Percentiles rank a stretch among this genome's conserved stretches.
phyloP scores from a whole-genome alignment of 1,140 invertebrate genomes.

The Lineus longissimus region DNA sequence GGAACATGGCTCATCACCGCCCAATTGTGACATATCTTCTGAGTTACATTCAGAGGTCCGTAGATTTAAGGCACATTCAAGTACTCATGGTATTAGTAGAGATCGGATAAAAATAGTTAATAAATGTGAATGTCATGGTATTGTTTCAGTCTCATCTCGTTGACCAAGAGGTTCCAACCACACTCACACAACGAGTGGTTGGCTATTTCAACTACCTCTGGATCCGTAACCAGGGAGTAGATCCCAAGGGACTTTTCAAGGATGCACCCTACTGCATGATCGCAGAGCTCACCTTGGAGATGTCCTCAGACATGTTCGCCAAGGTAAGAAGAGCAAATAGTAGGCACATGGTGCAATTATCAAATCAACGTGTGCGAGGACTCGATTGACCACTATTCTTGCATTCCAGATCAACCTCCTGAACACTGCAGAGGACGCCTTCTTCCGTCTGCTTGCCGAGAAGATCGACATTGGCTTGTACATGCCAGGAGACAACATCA shows the following conservation, averaged over 20 bases:
- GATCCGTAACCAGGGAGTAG: not conserved
- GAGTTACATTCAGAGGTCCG: too few species aligned
- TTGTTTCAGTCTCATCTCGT: not conserved
- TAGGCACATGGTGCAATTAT: not conserved
- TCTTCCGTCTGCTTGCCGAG: not conserved
- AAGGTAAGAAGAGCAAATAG: not conserved
- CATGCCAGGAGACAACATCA: not conserved
- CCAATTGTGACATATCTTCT: too few species aligned
- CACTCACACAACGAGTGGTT: not conserved
- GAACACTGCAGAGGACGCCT: not conserved
- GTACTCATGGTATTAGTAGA: not conserved
- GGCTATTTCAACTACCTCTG: slow-evolving; percentile 1
- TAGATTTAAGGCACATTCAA: too few species aligned
- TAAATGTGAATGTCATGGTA: not conserved
- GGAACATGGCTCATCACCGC: too few species aligned
- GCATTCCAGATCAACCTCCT: not conserved
- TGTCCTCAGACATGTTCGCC: not conserved
- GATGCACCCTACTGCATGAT: not conserved
- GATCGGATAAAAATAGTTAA: not conserved
- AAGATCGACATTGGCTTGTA: not conserved
- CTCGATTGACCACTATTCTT: not conserved
- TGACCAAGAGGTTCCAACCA: not conserved
- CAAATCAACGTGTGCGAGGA: not conserved
- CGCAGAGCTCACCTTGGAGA: not conserved
- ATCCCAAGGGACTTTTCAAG: not conserved